Conservation (phyloP, 2,797 vertebrate species). For the Phyllotis vaccarum region DNA sequence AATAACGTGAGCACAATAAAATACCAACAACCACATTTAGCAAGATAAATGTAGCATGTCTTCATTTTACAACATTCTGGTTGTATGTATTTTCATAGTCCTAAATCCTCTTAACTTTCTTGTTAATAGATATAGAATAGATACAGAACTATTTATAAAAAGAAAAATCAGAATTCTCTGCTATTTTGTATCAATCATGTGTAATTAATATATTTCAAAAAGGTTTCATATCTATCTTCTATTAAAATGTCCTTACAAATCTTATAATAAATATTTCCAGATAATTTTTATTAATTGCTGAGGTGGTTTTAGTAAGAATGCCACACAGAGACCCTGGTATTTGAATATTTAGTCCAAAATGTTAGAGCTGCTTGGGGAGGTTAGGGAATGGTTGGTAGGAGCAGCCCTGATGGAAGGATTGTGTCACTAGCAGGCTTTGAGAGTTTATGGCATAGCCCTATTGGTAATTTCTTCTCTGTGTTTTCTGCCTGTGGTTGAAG, state of each 20-base stretch:
- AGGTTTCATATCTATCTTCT: background rate
- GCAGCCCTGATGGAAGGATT: background rate
- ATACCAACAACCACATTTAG: background rate
- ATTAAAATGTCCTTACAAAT: background rate
- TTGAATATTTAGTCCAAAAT: background rate
- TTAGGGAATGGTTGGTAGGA: too few relatives aligned
- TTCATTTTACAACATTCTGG: conserved; percentile 38
- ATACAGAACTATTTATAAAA: background rate
- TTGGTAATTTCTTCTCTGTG: background rate
- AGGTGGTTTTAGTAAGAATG: background rate
- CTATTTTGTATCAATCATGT: conserved; percentile 2
- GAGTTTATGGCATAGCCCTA: background rate
- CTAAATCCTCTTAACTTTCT: conserved; percentile 28
- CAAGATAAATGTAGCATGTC: conserved; percentile 31
- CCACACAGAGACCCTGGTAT: background rate
- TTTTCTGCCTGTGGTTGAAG: background rate
- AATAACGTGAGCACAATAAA: conserved; percentile 30
- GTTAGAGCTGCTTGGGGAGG: background rate
- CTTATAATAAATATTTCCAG: background rate
- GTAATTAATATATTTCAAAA: background rate
- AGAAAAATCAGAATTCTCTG: conserved; percentile 34
- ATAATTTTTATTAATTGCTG: background rate
- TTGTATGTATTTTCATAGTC: background rate
- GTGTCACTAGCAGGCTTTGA: background rate
- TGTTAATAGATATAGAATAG: conserved; percentile 29